Evolutionary conservation across 2,113 vertebrate species (phyloP).

Genomic region (Macroglossus sobrinus): DNA sequence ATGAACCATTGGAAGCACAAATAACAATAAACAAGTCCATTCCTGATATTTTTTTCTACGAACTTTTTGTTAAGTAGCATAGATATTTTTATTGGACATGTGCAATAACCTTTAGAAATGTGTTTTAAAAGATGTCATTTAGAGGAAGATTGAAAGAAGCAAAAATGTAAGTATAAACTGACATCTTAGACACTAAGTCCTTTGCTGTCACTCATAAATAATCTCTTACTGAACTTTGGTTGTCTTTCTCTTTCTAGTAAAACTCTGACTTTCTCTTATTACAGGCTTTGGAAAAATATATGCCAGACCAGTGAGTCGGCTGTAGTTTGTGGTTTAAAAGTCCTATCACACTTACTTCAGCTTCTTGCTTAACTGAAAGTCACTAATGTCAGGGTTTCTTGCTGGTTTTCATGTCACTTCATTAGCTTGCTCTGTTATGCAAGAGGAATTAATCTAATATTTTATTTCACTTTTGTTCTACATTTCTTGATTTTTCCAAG

Average conservation of each 20-base stretch:
- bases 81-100: neutral
- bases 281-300: neutral
- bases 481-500: neutral
- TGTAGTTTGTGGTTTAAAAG: neutral
- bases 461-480: neutral
- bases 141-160: neutral
- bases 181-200: neutral
- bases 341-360: neutral
- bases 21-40: neutral
- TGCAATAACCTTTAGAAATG: neutral
- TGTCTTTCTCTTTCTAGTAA: neutral
- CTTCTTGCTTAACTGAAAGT: neutral
- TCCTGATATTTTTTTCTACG: neutral
- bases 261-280: neutral
- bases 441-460: neutral
- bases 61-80: neutral
- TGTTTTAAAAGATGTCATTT: neutral
- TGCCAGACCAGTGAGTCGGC: neutral
- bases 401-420: neutral
- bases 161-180: neutral
- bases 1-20: neutral
- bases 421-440: neutral
- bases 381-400: neutral
- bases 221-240: neutral
- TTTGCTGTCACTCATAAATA: neutral